Evolutionary conservation across 2,888 invertebrate species (phyloP).

Genomic region (Trissonchulus latispiculum): DNA sequence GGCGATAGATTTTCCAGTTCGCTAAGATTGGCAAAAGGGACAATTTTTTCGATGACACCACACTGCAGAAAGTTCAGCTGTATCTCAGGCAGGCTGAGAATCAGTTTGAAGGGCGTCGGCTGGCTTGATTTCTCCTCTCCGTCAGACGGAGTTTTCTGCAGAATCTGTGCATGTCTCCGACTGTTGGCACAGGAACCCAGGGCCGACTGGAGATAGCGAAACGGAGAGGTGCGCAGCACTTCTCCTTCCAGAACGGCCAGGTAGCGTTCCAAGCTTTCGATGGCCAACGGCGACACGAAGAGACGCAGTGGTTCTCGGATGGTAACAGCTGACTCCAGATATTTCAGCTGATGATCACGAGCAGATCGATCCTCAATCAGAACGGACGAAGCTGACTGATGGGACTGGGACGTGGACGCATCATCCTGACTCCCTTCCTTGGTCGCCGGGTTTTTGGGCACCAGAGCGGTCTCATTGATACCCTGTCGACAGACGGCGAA

Average conservation of each 20-base stretch:
- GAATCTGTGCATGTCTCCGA: constrained; percentile 2
- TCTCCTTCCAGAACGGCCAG: background rate
- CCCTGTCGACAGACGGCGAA: background rate
- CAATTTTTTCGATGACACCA: constrained; percentile 23
- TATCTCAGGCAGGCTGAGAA: constrained; percentile 20
- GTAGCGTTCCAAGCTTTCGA: constrained; percentile 9
- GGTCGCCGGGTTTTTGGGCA: background rate
- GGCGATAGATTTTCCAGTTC: constrained; percentile 6
- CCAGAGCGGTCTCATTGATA: background rate
- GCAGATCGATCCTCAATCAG: background rate
- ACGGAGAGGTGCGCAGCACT: background rate
- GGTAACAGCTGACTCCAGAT: background rate
- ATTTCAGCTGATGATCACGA: background rate
- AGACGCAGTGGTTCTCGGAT: background rate
- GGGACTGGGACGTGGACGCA: background rate
- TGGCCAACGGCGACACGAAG: background rate
- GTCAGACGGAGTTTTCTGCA: background rate
- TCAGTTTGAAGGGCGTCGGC: background rate
- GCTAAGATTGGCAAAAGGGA: background rate
- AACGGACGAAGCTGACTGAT: no score
- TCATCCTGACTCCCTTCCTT: background rate
- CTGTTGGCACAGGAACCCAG: background rate
- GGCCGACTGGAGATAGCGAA: background rate
- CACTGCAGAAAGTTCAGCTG: constrained; percentile 28
- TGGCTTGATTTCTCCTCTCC: background rate